Base-by-base conservation (phyloP, 2,888 invertebrate genomes). In the Drosophila lacicola region DNA sequence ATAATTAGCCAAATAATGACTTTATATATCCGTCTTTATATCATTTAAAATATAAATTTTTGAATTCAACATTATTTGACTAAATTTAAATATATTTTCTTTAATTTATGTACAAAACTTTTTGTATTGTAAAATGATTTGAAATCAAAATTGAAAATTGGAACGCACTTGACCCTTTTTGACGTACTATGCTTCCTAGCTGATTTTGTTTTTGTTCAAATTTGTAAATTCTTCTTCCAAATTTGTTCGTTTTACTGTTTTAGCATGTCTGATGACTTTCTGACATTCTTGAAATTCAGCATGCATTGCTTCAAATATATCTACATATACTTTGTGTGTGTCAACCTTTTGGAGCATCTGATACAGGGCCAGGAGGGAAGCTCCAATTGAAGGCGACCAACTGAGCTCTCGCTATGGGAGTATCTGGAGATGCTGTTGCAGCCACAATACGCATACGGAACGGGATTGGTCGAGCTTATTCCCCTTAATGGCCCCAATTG, bases 301-400 rank as follows among this genome's bases (percentile, higher is more conserved):
- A 75, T 78, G 78, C 64, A 78, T 51, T 78, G 78, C 75, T 78
- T 75, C 14, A 68, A 64, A 47, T 78, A 57, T 33, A 19, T 73
- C 2, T 61, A 54, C 10, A 61, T 78, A 8, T 78, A 75, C 51
- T 78, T 75, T 69, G 57, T 78, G 17, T 78, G 73, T 45, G 37
- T 75, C 0, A 64, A 61, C 29, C 11, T 75, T 14, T 55, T 75
- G 69, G 74, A 78, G 34, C 42, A 44, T 1, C 0, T 64, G 0
- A 57, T 77, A 1, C 54, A 78, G 25, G 19, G 41, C 17, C 46
- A 47, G 0, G 74, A 73, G 4, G 39, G 19, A 1, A 54, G 17
- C 8, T 45, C 60, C 36, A 45, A 53, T 13, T 75, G 39, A 68
- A 36, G 13, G 17, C 2, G 17, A 25, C 17, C 14, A 14, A 1